Percentiles rank a stretch among this genome's conserved stretches.
These are phyloP conservation scores for Heliconius erato DNA, from an alignment of 2,888 invertebrate species.

Conservation along the genomic window DNA sequence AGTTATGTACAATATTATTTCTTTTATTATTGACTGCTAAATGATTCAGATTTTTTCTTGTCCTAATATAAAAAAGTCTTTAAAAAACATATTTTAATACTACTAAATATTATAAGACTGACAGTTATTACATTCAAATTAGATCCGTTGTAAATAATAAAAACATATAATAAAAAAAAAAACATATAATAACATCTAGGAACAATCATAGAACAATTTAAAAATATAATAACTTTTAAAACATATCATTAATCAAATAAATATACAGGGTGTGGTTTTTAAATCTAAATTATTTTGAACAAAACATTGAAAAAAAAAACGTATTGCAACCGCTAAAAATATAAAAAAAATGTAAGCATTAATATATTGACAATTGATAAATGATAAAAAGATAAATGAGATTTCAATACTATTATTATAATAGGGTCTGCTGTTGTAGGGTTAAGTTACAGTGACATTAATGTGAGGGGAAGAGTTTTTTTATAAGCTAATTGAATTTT, in stretches of 20 bases:
- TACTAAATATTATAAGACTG: no score
- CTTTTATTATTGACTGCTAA: no score
- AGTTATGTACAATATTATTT: no score
- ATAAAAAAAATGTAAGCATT: conserved; percentile 66
- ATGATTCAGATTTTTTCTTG: no score
- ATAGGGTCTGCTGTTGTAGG: conserved; percentile 56
- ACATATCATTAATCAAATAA: conserved; percentile 50
- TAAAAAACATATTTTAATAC: no score
- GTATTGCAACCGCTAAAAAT: conserved; percentile 69
- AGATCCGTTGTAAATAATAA: background rate
- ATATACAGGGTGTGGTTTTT: conserved; percentile 47
- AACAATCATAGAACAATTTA: background rate
- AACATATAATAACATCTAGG: no score
- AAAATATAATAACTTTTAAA: background rate
- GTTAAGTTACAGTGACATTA: conserved; percentile 54
- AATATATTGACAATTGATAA: conserved; percentile 62
- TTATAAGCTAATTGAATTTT: background rate
- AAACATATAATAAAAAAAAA: no score
- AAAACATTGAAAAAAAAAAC: conserved; percentile 66
- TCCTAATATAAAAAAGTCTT: no score
- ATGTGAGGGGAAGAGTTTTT: background rate
- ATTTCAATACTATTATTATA: conserved; percentile 65
- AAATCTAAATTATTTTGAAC: conserved; percentile 43
- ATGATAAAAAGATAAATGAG: conserved; percentile 65
- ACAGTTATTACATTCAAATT: no score